phyloP scores from a whole-genome alignment of 2,797 vertebrate species.

The Buceros bicornis region DNA sequence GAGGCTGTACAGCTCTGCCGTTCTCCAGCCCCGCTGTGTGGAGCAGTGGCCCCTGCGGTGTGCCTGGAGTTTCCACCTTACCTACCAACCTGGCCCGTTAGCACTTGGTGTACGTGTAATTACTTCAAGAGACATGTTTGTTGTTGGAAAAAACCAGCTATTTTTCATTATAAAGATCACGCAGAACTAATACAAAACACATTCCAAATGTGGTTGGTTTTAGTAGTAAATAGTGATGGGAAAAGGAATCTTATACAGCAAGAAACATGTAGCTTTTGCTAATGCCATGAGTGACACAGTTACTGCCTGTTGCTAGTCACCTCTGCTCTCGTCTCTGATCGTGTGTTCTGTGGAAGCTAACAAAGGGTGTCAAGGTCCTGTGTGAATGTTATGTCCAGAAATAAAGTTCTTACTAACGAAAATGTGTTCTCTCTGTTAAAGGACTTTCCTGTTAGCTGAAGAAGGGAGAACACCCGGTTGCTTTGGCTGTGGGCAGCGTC shows the following conservation, averaged over 20 bases:
- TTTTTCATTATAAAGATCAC: neutral
- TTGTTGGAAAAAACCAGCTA: neutral
- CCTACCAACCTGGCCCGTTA: neutral
- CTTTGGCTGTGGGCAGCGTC: too few species aligned
- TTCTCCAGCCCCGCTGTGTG: neutral
- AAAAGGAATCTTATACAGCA: neutral
- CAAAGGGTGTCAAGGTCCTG: too few species aligned
- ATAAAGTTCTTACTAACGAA: too few species aligned
- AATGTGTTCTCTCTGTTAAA: too few species aligned
- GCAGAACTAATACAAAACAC: rapidly evolving
- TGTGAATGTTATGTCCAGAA: too few species aligned
- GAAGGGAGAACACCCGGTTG: too few species aligned
- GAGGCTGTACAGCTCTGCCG: neutral
- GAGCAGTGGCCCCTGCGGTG: neutral
- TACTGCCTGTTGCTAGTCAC: too few species aligned
- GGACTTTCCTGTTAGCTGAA: too few species aligned
- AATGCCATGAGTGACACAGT: too few species aligned
- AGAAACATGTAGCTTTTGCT: neutral
- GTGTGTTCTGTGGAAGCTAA: too few species aligned
- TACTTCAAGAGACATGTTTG: neutral
- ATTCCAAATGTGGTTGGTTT: neutral
- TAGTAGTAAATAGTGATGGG: neutral
- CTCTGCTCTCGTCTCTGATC: too few species aligned
- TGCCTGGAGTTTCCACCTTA: neutral
- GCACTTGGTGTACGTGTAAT: neutral